A percentile compares a stretch with the other conserved stretches of the same genome.
Conservation (phyloP, 1,140 invertebrate genomes). For the Drosophila nikananu region DNA sequence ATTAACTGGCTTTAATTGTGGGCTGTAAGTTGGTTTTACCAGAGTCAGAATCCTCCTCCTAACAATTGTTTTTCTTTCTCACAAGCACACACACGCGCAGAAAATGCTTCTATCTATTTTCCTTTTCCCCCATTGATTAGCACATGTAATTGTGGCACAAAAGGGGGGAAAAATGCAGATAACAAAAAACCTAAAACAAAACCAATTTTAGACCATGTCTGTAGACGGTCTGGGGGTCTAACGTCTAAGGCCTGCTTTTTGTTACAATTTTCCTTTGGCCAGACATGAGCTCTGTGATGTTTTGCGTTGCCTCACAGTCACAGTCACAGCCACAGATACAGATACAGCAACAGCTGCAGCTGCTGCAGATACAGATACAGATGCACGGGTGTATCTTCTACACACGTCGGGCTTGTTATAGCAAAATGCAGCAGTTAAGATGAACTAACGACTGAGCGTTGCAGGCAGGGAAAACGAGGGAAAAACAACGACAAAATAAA, state of each 20-base stretch:
- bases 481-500: slow-evolving; percentile 43
- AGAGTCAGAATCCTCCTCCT: slow-evolving; percentile 13
- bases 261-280: slow-evolving; percentile 71
- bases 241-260: slow-evolving; percentile 64
- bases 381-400: slow-evolving; percentile 57
- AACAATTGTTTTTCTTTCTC: slow-evolving; percentile 39
- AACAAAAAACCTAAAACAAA: slow-evolving; percentile 31
- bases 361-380: slow-evolving; percentile 36
- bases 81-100: background rate
- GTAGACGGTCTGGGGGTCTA: slow-evolving; percentile 49
- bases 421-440: slow-evolving; percentile 81
- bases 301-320: slow-evolving; percentile 62
- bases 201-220: slow-evolving; percentile 51
- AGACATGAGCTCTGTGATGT: slow-evolving; percentile 79
- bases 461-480: slow-evolving; percentile 56
- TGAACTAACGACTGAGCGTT: slow-evolving; percentile 80
- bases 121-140: slow-evolving; percentile 52
- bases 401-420: slow-evolving; percentile 72
- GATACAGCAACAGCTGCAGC: slow-evolving; percentile 13
- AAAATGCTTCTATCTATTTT: slow-evolving; percentile 18
- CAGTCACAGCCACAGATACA: slow-evolving; percentile 18
- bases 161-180: slow-evolving; percentile 5
- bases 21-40: slow-evolving; percentile 24
- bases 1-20: slow-evolving; percentile 37
- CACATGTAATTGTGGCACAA: slow-evolving; percentile 55